A percentile compares a stretch with the other conserved stretches of the same genome.
phyloP scores from a whole-genome alignment of 2,113 vertebrate species.

The Gavia stellata region DNA sequence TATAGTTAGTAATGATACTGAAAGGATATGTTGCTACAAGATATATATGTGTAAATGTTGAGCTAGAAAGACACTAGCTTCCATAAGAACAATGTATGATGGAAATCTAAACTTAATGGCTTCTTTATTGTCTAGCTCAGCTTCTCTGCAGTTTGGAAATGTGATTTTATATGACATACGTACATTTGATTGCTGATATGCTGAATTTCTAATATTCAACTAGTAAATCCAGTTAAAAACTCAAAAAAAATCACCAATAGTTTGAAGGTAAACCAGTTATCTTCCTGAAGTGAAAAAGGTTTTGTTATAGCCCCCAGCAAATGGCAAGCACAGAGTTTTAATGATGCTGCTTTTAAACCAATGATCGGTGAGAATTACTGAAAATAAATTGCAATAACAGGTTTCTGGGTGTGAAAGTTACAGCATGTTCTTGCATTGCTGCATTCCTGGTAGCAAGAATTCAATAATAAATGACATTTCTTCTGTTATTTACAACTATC shows the following conservation, averaged over 20 bases:
- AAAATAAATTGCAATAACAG: conserved; percentile 3
- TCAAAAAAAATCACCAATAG: not conserved
- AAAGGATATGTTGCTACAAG: not conserved
- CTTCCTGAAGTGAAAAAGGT: not conserved
- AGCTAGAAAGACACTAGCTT: not conserved
- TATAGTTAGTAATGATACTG: not conserved
- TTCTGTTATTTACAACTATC: conserved; percentile 20
- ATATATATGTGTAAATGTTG: not conserved
- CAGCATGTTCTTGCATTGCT: not conserved
- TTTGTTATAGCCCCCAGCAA: not conserved
- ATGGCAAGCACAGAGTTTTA: not conserved
- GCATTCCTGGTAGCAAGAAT: not conserved
- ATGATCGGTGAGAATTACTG: not conserved
- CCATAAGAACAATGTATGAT: not conserved
- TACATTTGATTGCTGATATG: not conserved
- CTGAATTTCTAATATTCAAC: not conserved
- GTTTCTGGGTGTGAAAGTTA: not conserved
- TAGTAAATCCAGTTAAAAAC: not conserved
- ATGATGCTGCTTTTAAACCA: not conserved
- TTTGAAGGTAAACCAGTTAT: not conserved
- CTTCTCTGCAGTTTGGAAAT: not conserved
- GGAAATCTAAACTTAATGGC: not conserved
- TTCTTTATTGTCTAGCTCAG: not conserved
- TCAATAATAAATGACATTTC: not conserved
- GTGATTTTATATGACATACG: not conserved